A percentile compares a stretch with the other conserved stretches of the same genome.
phyloP scores from a whole-genome alignment of 2,797 vertebrate genomes.

The Poeciliopsis infans region DNA sequence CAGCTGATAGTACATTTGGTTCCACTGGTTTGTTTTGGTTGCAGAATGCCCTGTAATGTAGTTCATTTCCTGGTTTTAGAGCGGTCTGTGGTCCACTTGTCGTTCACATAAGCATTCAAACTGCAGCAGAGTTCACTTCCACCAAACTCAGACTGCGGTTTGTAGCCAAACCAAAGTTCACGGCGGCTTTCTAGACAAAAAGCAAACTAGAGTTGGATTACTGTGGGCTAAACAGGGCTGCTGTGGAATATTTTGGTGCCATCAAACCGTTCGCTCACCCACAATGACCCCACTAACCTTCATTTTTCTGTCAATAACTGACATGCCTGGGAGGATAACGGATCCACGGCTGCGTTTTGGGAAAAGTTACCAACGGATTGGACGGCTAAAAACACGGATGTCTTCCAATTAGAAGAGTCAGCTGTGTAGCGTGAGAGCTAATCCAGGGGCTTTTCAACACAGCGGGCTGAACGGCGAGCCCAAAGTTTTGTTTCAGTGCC shows the following conservation, averaged over 20 bases:
- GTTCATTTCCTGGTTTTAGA: no score
- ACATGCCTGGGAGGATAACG: slow-evolving; percentile 52
- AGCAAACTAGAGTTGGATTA: no score
- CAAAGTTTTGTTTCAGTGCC: slow-evolving; percentile 72
- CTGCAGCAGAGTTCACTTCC: no score
- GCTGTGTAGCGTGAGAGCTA: slow-evolving; percentile 69
- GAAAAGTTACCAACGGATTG: slow-evolving; percentile 69
- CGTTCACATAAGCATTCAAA: no score
- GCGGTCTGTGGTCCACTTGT: no score
- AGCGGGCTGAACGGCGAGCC: slow-evolving; percentile 68
- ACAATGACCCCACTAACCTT: slow-evolving; percentile 46
- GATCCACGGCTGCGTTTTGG: slow-evolving; percentile 45
- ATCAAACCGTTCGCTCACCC: slow-evolving; percentile 39
- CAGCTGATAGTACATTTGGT: no score
- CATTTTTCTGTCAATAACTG: slow-evolving; percentile 41
- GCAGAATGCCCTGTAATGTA: no score
- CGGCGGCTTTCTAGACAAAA: no score
- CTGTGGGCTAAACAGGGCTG: no score
- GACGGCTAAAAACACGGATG: slow-evolving; percentile 61
- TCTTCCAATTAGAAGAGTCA: slow-evolving; percentile 75
- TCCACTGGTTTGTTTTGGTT: no score
- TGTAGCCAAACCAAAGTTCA: no score
- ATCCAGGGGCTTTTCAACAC: slow-evolving; percentile 70
- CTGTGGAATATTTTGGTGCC: neutral
- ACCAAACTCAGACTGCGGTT: no score